A percentile compares a stretch with the other conserved stretches of the same genome.
Conservation (phyloP, 2,113 vertebrate species). For the Lycocorax pyrrhopterus region DNA sequence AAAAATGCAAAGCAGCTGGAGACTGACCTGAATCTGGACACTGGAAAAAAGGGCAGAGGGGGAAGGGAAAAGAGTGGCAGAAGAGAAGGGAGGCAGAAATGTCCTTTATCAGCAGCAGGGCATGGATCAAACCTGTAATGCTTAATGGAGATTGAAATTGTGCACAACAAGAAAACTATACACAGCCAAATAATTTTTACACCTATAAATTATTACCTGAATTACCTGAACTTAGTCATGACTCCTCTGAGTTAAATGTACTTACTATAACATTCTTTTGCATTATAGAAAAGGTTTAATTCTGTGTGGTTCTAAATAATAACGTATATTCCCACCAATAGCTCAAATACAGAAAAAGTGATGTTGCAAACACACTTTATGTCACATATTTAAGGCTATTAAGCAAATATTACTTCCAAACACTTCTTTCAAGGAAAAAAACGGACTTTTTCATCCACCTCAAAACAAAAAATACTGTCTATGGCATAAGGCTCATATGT, state of each 20-base stretch:
- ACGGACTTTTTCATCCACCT: background rate
- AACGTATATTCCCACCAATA: background rate
- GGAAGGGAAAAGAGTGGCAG: background rate
- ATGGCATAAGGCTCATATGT: background rate
- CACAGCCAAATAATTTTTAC: background rate
- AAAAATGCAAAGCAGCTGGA: conserved; percentile 17
- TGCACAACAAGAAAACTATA: background rate
- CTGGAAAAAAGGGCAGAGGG: background rate
- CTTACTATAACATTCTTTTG: background rate
- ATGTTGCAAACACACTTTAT: background rate
- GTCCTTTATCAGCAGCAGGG: background rate
- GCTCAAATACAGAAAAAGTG: background rate
- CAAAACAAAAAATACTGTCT: background rate
- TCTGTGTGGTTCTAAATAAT: background rate
- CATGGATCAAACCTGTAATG: background rate
- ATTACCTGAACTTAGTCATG: background rate
- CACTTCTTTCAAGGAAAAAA: background rate
- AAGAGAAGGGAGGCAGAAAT: background rate
- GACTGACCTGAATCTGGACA: background rate
- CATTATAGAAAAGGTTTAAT: background rate
- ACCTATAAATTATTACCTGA: background rate
- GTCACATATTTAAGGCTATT: background rate
- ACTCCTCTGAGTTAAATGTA: background rate
- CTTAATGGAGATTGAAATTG: background rate
- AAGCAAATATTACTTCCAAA: background rate